Conservation (phyloP, 1,140 invertebrate species). For the Rhopalosiphum maidis region DNA sequence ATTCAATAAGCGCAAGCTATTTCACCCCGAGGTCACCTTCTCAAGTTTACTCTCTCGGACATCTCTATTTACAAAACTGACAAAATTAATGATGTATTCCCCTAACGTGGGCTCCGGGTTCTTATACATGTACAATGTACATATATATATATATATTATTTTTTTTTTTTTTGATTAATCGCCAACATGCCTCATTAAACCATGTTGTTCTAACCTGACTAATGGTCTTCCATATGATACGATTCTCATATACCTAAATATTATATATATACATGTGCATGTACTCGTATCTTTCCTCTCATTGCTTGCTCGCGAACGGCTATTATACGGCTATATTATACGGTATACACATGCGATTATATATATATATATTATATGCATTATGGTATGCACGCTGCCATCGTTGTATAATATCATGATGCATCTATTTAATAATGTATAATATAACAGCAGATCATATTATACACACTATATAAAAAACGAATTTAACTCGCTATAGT, state of each 20-base stretch:
- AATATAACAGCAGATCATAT: background rate
- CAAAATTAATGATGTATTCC: conserved; percentile 49
- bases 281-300: background rate
- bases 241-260: background rate
- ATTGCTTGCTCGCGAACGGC: background rate
- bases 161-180: conserved; percentile 42
- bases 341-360: background rate
- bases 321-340: conserved; percentile 15
- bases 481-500: background rate
- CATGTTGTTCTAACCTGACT: conserved; percentile 37
- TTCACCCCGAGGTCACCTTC: conserved; percentile 47
- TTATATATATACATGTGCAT: background rate
- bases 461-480: background rate
- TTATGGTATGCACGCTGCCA: background rate
- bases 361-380: background rate
- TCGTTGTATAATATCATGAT: background rate
- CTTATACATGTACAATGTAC: background rate
- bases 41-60: conserved; percentile 42
- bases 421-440: background rate
- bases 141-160: background rate
- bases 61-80: conserved; percentile 54
- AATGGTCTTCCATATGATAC: conserved; percentile 14
- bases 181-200: conserved; percentile 51
- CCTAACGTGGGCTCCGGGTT: background rate
- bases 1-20: conserved; percentile 50